Evolutionary conservation across 2,888 invertebrate species (phyloP).

Genomic region (Mythimna impura): DNA sequence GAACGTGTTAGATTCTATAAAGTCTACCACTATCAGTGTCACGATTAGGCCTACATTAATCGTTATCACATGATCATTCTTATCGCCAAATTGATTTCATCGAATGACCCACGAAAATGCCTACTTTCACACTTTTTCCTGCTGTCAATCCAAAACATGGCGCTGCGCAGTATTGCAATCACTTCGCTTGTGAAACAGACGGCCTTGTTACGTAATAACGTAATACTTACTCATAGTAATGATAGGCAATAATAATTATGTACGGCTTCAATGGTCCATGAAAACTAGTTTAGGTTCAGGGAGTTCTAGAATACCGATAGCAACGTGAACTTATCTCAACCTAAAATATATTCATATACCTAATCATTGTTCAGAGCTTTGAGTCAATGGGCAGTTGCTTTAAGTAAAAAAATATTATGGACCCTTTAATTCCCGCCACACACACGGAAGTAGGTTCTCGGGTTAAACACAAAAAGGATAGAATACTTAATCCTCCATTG

Average conservation of each 20-base stretch:
- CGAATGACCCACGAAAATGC: constrained; percentile 26
- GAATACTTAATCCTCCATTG: constrained; percentile 25
- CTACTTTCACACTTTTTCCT: constrained; percentile 49
- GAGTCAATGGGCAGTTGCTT: background rate
- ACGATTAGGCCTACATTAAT: constrained; percentile 50
- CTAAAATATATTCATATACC: background rate
- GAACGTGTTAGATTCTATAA: constrained; percentile 34
- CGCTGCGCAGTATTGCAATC: constrained; percentile 41
- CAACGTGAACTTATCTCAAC: background rate
- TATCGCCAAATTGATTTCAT: constrained; percentile 42
- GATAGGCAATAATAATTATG: constrained; percentile 55
- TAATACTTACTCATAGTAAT: constrained; percentile 57
- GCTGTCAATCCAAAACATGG: constrained; percentile 41
- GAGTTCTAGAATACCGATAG: background rate
- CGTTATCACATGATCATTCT: constrained; percentile 47
- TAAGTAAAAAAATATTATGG: background rate
- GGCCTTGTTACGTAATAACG: constrained; percentile 58
- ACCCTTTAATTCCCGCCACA: background rate
- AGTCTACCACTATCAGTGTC: constrained; percentile 28
- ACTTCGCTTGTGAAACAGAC: constrained; percentile 44
- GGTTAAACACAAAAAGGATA: background rate
- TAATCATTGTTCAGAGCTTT: background rate
- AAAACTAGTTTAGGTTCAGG: constrained; percentile 12
- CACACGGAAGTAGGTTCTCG: background rate
- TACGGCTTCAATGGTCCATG: constrained; percentile 29